A percentile compares a stretch with the other conserved stretches of the same genome.
These are phyloP conservation scores for Cosmia trapezina DNA, from an alignment of 2,888 invertebrate species.

Conservation along the genomic window DNA sequence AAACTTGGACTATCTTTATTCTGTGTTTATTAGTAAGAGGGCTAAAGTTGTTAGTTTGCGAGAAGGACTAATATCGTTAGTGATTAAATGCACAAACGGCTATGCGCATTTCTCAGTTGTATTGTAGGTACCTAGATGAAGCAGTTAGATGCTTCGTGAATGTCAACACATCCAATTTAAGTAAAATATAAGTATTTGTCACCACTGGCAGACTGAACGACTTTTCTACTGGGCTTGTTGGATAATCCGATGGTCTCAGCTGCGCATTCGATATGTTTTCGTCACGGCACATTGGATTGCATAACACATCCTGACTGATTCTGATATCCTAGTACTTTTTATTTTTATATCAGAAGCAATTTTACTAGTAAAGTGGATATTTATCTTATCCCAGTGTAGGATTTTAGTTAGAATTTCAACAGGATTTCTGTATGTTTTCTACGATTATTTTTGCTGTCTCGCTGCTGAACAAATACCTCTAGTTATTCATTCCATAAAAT, in stretches of 20 bases:
- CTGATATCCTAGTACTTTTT: conserved; percentile 10
- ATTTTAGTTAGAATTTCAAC: not conserved
- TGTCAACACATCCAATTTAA: not conserved
- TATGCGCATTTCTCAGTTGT: not conserved
- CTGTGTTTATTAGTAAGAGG: too few relatives aligned
- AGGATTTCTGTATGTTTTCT: not conserved
- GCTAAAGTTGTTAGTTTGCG: too few relatives aligned
- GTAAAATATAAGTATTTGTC: conserved; percentile 4
- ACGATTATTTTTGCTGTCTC: not conserved
- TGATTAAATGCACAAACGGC: not conserved
- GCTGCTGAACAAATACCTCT: not conserved
- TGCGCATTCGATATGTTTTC: conserved; percentile 13
- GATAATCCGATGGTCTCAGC: conserved; percentile 18
- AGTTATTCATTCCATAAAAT: not conserved
- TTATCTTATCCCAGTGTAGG: not conserved
- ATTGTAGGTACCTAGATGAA: too few relatives aligned
- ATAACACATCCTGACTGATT: conserved; percentile 19
- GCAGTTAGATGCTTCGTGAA: too few relatives aligned
- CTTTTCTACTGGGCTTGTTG: not conserved
- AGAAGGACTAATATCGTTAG: too few relatives aligned
- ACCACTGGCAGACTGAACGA: conserved; percentile 2
- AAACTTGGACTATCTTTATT: too few relatives aligned
- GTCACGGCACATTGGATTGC: conserved; percentile 7
- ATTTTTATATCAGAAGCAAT: not conserved
- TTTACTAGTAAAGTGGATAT: not conserved